Evolutionary conservation across 2,797 vertebrate genomes (phyloP), one percentile per base, ranked within the genome.

Genomic region (Coilia nasus): DNA sequence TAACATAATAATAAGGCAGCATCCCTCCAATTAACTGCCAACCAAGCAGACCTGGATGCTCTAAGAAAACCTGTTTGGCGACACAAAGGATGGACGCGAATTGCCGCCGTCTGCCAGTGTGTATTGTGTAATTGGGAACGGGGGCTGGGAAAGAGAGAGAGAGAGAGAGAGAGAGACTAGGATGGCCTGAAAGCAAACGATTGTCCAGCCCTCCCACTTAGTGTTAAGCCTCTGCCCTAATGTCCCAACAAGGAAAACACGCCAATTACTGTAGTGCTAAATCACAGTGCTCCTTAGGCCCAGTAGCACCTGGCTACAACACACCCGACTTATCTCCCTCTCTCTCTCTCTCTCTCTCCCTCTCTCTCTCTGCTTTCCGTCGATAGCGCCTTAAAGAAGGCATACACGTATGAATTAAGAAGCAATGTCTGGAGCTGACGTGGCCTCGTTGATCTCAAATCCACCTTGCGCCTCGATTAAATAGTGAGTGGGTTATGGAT

Each of bases 11-110:
- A 93, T 93, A 88, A 89, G 87, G 88, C 89, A 59, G 85, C 81
- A 60, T 88, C 85, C 86, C 86, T 87, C 92, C 94, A 95, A 95
- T 95, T 95, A 95, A 92, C 90, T 91, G 89, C 84, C 88, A 93
- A 94, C 92, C 91, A 91, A 90, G 92, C 92, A 93, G 91, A 90
- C 88, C 62, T 84, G 90, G 92, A 89, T 90, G 87, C 56, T 83
- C 88, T 89, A 85, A 90, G 91, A 89, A 94, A 95, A 94, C 92
- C 93, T 6, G 82, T 83, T 15, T 83, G 86, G 89, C 89, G 89
- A 92, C 91, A 93, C 92, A 93, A 94, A 92, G 92, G 82, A 64
- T 89, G 91, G 87, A 54, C 14, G 2, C 2, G 89, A 87, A 89
- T 92, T 93, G 90, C 92, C 23, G 60, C 80, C 83, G 89, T 90